phyloP scores from a whole-genome alignment of 2,888 invertebrate species.

The Dromius quadrimaculatus region DNA sequence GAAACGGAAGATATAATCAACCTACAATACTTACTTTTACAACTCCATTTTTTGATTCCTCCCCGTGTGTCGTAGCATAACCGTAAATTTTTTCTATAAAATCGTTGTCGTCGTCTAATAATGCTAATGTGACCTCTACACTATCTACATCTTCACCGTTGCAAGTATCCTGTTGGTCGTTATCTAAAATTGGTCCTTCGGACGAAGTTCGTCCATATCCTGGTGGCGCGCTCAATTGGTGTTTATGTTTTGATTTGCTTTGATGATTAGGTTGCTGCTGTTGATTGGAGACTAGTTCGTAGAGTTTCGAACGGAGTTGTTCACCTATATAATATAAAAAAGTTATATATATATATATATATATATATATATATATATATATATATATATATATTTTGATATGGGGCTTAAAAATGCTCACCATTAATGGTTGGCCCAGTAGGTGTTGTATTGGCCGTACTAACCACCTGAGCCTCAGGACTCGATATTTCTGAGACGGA shows the following conservation, averaged over 20 bases:
- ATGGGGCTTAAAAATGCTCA: no score
- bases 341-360: no score
- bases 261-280: conserved; percentile 56
- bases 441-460: conserved; percentile 16
- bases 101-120: conserved; percentile 46
- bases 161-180: conserved; percentile 10
- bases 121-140: conserved; percentile 37
- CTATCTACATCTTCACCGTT: conserved; percentile 33
- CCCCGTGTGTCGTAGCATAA: conserved; percentile 31
- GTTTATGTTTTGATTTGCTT: conserved; percentile 56
- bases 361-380: neutral
- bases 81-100: conserved; percentile 50
- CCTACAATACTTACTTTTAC: conserved; percentile 28
- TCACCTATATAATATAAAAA: no score
- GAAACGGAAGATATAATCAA: no score
- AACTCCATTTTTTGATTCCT: conserved; percentile 56
- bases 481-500: conserved; percentile 75
- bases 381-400: neutral
- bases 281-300: conserved; percentile 52
- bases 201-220: conserved; percentile 21
- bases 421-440: conserved; percentile 40
- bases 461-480: conserved; percentile 65
- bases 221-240: conserved; percentile 15
- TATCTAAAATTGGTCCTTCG: neutral
- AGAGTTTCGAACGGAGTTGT: conserved; percentile 41